A percentile compares a stretch with the other conserved stretches of the same genome.
Conservation (phyloP, 30 jellyfish, hydroid and myxozoan species). For the Rhopilema esculentum region DNA sequence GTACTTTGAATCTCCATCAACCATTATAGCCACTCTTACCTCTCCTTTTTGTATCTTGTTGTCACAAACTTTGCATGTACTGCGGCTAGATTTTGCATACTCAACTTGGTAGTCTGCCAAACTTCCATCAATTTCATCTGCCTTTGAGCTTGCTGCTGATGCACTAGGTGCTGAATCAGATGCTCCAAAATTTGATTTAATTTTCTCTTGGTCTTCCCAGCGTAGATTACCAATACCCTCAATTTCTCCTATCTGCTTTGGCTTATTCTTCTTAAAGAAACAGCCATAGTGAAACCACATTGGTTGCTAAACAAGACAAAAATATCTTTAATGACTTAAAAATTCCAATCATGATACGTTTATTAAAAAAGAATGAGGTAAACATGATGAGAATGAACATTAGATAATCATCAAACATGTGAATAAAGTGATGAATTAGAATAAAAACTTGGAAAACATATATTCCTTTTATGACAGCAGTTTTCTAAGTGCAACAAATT, state of each 20-base stretch:
- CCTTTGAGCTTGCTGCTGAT: conserved; percentile 2
- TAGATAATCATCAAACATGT: neutral
- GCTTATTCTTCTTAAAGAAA: conserved; percentile 70
- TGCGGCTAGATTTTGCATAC: conserved; percentile 90
- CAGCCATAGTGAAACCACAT: conserved; percentile 86
- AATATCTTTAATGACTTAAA: no score
- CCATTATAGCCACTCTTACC: conserved; percentile 75
- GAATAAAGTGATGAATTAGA: neutral
- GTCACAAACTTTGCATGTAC: conserved; percentile 88
- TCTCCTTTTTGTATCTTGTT: conserved; percentile 72
- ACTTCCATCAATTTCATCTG: conserved; percentile 45
- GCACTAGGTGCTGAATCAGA: conserved; percentile 3
- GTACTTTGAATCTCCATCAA: conserved; percentile 69
- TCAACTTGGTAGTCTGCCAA: conserved; percentile 58
- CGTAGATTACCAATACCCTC: conserved; percentile 80
- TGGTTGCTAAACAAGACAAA: conserved; percentile 70
- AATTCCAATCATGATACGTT: no score
- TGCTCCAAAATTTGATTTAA: conserved; percentile 48
- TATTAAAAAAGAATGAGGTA: no score
- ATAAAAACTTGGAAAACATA: no score
- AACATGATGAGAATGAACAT: neutral
- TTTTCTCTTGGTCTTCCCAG: conserved; percentile 90
- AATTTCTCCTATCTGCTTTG: conserved; percentile 46
- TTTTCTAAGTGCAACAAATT: no score
- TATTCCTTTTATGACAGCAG: no score